phyloP scores from a whole-genome alignment of 2,113 vertebrate species.

The Fregata magnificens region DNA sequence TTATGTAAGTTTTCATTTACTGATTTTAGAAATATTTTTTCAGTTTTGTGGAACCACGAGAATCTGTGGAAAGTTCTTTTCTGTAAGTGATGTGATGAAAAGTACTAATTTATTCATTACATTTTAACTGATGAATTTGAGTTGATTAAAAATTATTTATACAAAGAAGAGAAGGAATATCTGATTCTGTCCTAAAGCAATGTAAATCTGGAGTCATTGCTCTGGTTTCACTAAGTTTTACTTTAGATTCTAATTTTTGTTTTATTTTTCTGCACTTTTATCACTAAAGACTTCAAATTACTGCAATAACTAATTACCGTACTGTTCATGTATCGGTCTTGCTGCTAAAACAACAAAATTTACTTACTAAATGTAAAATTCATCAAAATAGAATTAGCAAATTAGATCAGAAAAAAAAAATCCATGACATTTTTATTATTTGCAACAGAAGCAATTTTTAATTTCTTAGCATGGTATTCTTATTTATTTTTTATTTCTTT shows the following conservation, averaged over 20 bases:
- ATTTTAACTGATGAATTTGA: not conserved
- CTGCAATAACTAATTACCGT: not conserved
- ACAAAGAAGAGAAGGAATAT: not conserved
- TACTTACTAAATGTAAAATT: not conserved
- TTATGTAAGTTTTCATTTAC: not conserved
- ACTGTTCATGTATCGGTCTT: not conserved
- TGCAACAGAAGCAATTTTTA: not conserved
- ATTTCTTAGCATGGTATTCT: not conserved
- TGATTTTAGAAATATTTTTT: not conserved
- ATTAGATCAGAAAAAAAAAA: not conserved
- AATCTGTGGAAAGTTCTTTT: not conserved
- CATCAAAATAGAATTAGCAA: not conserved
- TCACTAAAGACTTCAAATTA: not conserved
- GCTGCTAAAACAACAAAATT: not conserved
- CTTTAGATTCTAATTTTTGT: not conserved
- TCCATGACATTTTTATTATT: not conserved
- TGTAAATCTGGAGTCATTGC: not conserved
- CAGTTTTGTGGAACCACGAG: not conserved
- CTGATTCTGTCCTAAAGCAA: not conserved
- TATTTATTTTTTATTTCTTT: not conserved
- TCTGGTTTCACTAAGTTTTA: not conserved
- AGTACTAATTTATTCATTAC: not conserved
- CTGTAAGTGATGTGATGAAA: not conserved
- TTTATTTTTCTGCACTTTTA: not conserved
- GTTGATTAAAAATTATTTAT: not conserved